Evolutionary conservation across 2,888 invertebrate species (phyloP), one percentile per base, ranked within the genome.

Genomic region (Callyntrura sp.): DNA sequence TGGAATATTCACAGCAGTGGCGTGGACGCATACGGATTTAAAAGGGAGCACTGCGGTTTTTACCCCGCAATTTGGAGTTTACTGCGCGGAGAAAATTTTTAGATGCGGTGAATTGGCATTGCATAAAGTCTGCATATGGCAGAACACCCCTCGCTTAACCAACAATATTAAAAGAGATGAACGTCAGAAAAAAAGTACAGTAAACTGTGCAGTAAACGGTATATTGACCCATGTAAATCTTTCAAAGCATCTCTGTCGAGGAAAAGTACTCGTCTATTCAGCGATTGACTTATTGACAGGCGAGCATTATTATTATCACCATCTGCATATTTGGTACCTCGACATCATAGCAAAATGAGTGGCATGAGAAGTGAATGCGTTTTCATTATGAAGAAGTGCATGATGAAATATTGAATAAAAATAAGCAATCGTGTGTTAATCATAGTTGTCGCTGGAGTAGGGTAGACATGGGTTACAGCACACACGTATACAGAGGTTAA

Each of bases 1-100:
- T 62, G 12, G 62, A n/a, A 62, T 11, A 20, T 6, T 62, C 62
- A 20, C 62, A 62, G 62, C 62, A 62, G 62, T 23, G 17, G 62
- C 20, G 17, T 20, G 62, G 62, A 17, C 62, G 1, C 62, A 62
- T n/a, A 17, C 2, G 2, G 62, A 62, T 20, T 23, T 17, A 62
- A 62, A 62, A 62, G 2, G 23, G 17, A 23, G 23, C 17, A 25
- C 14, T 25, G 23, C 11, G 35, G 68, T 9, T 28, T 68, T 68
- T 3, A 14, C 65, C 23, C 28, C 12, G 20, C 6, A 68, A 68
- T 68, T 28, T 43, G 20, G 23, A 20, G 17, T 35, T 6, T 35
- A n/a, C n/a, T n/a, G n/a, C n/a, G n/a, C n/a, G n/a, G n/a, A n/a
- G n/a, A n/a, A n/a, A n/a, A n/a, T 35, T 35, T 35, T 35, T 35